These are phyloP conservation scores for Pocillopora verrucosa DNA, from an alignment of 64 coral and sea anemone species.

Conservation along the genomic window DNA sequence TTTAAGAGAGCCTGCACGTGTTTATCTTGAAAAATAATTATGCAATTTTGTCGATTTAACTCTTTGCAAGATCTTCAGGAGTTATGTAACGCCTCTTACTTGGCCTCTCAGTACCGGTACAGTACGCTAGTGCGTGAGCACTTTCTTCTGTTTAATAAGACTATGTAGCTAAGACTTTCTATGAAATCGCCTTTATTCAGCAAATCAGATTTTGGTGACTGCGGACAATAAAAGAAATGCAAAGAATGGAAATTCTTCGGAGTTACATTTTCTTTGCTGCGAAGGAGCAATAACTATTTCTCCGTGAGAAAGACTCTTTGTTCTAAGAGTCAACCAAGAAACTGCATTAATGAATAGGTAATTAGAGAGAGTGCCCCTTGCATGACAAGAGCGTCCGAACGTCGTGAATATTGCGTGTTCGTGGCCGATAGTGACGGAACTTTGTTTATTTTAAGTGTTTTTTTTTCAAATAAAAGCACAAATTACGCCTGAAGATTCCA, in stretches of 20 bases:
- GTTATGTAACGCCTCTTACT: too few relatives aligned
- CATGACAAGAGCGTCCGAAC: conserved; percentile 23
- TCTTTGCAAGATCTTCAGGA: too few relatives aligned
- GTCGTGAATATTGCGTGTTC: conserved; percentile 14
- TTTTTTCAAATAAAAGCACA: not conserved
- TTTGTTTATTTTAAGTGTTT: not conserved
- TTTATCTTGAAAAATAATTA: too few relatives aligned
- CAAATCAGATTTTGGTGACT: not conserved
- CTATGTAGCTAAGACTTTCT: not conserved
- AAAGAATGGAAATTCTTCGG: not conserved
- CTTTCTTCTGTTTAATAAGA: not conserved
- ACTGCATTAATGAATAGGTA: conserved; percentile 33
- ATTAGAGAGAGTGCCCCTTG: conserved; percentile 8
- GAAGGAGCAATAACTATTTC: not conserved
- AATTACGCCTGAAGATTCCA: not conserved
- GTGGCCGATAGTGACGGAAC: conserved; percentile 9
- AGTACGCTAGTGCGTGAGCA: not conserved
- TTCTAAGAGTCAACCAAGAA: not conserved
- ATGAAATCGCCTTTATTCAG: not conserved
- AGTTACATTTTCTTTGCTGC: not conserved
- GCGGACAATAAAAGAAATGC: not conserved
- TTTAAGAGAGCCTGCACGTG: too few relatives aligned
- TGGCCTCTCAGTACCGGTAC: not conserved
- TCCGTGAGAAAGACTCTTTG: conserved; percentile 21
- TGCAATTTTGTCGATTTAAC: too few relatives aligned